phyloP scores from a whole-genome alignment of 2,888 invertebrate genomes.

The Luperina testacea region DNA sequence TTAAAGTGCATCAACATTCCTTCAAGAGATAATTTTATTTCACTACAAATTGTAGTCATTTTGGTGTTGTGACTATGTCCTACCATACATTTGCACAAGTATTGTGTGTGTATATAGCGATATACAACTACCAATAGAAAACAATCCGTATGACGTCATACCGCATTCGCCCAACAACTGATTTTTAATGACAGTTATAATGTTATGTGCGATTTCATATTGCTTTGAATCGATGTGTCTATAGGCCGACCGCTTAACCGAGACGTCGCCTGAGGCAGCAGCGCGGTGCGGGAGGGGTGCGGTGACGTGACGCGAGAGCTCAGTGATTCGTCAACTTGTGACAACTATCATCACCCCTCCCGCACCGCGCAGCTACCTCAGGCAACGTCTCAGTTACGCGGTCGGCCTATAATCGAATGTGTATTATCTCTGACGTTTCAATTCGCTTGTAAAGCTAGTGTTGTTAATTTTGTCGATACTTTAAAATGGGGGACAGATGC shows the following conservation, averaged over 20 bases:
- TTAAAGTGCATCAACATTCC: slow-evolving; percentile 33
- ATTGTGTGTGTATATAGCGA: neutral
- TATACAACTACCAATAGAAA: neutral
- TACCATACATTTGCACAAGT: neutral
- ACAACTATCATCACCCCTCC: too few species aligned
- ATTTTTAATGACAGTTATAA: neutral
- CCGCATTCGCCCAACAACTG: neutral
- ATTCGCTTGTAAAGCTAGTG: slow-evolving; percentile 31
- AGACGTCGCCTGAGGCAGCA: too few species aligned
- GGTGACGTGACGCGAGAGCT: too few species aligned
- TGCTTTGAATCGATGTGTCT: slow-evolving; percentile 29
- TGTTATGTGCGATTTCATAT: neutral
- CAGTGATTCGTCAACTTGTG: too few species aligned
- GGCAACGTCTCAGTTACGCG: too few species aligned
- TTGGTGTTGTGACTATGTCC: neutral
- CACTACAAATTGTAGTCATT: neutral
- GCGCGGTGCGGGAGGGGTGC: too few species aligned
- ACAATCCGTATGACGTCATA: neutral
- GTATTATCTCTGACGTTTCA: slow-evolving; percentile 21
- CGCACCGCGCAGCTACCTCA: too few species aligned
- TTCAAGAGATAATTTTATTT: slow-evolving; percentile 16
- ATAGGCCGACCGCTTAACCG: too few species aligned
- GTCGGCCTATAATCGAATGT: slow-evolving; percentile 1
- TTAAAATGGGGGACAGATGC: neutral
- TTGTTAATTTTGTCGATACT: slow-evolving; percentile 13